phyloP scores from a whole-genome alignment of 2,113 vertebrate genomes.

The Cyanoderma ruficeps region DNA sequence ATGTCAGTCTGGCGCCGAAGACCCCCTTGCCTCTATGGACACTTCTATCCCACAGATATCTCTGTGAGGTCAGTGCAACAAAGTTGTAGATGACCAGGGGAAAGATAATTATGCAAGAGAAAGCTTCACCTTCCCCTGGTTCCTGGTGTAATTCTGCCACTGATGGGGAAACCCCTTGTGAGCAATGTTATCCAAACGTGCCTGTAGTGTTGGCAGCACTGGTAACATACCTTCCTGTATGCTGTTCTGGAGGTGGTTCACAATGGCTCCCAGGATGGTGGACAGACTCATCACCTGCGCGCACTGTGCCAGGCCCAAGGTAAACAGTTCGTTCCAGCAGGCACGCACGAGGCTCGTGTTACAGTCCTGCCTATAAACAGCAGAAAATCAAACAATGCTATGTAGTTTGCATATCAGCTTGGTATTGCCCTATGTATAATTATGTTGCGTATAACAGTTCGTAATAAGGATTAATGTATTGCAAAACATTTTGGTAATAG shows the following conservation, averaged over 20 bases:
- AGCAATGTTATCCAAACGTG: not conserved
- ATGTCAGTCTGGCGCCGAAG: not conserved
- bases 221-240: constrained; percentile 90
- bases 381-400: not conserved
- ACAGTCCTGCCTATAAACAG: constrained; percentile 86
- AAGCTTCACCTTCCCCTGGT: not conserved
- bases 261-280: constrained; percentile 93
- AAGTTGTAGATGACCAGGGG: not conserved
- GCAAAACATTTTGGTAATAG: not conserved
- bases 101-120: not conserved
- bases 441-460: not conserved
- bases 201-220: not conserved
- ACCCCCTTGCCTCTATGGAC: not conserved
- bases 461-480: not conserved
- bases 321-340: constrained; percentile 98
- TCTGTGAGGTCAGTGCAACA: not conserved
- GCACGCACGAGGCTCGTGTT: constrained; percentile 94
- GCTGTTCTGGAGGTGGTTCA: constrained; percentile 96
- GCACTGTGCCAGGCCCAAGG: constrained; percentile 95
- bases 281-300: constrained; percentile 97
- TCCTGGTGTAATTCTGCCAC: not conserved
- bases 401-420: not conserved
- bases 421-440: not conserved
- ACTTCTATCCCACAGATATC: not conserved
- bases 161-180: not conserved